These are phyloP conservation scores for Oxyruncus cristatus DNA, from an alignment of 2,113 vertebrate genomes.

Conservation along the genomic window DNA sequence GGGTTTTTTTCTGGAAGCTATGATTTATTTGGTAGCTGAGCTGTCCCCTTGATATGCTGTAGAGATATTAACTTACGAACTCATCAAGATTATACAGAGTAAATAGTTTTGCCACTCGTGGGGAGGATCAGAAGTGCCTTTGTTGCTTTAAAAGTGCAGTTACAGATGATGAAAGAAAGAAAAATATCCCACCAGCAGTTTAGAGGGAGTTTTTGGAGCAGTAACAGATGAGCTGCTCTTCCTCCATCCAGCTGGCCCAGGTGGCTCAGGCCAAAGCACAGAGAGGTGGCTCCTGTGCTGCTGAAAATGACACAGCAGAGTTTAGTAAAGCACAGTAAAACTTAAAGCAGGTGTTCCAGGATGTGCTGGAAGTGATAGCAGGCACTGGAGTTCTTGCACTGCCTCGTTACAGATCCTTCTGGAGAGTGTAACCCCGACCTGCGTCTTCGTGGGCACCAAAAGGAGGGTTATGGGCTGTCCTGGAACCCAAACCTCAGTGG, in stretches of 20 bases:
- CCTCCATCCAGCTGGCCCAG: neutral
- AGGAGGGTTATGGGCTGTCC: constrained; percentile 96
- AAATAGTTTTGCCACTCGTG: neutral
- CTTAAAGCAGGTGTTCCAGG: neutral
- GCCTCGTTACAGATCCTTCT: constrained; percentile 84
- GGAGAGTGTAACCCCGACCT: constrained; percentile 97
- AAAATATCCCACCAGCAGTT: neutral
- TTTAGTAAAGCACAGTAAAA: neutral
- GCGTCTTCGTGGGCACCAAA: constrained; percentile 94
- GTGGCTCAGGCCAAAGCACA: neutral
- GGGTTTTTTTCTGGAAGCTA: neutral
- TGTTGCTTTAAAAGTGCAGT: neutral
- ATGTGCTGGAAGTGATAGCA: neutral
- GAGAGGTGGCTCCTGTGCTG: neutral
- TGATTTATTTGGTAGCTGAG: neutral
- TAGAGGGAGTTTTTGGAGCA: neutral
- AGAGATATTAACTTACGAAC: neutral
- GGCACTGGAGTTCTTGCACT: neutral
- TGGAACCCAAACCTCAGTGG: constrained; percentile 98
- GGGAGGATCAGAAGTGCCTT: neutral
- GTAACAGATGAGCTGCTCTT: neutral
- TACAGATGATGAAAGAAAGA: neutral
- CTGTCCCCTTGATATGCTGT: neutral
- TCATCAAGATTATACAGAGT: accelerated
- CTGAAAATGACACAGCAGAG: neutral